These are phyloP conservation scores for Isaurus tuberculatus DNA, from an alignment of 92 coral and sea anemone species.

Conservation along the genomic window DNA sequence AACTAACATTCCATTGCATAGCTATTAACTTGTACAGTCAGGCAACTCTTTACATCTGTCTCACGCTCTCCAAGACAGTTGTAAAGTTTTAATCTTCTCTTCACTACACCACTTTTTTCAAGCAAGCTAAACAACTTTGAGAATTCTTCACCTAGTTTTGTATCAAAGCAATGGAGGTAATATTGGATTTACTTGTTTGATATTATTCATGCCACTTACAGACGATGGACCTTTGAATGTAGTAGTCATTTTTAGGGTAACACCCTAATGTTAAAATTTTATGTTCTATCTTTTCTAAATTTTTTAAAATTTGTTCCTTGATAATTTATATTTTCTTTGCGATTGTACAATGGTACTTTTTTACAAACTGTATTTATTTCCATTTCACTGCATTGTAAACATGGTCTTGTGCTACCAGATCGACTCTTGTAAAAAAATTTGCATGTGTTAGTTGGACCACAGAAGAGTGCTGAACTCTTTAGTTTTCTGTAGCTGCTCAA, in stretches of 20 bases:
- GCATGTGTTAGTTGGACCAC: background rate
- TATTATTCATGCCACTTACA: slow-evolving; percentile 42
- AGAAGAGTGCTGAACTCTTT: background rate
- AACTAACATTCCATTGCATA: slow-evolving; percentile 31
- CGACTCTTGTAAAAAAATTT: background rate
- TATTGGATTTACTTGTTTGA: slow-evolving; percentile 11
- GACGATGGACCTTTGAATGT: slow-evolving; percentile 12
- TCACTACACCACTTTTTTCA: background rate
- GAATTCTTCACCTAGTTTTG: slow-evolving; percentile 41
- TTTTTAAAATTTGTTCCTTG: background rate
- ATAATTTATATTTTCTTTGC: background rate
- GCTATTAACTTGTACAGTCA: slow-evolving; percentile 28
- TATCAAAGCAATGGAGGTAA: slow-evolving; percentile 36
- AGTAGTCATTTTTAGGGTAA: background rate
- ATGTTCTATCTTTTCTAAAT: slow-evolving; percentile 9
- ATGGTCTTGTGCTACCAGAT: slow-evolving; percentile 1
- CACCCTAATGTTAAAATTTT: slow-evolving; percentile 4
- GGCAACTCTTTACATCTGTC: slow-evolving; percentile 16
- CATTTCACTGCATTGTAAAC: background rate
- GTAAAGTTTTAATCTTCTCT: slow-evolving; percentile 12
- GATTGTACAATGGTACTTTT: background rate
- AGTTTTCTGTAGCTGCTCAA: background rate
- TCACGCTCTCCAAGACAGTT: slow-evolving; percentile 1
- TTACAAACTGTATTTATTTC: background rate
- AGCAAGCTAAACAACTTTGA: slow-evolving; percentile 27